Percentiles rank a stretch among this genome's conserved stretches.
Evolutionary conservation across 2,113 vertebrate genomes (phyloP).

Genomic region (Brevimyrus niger): DNA sequence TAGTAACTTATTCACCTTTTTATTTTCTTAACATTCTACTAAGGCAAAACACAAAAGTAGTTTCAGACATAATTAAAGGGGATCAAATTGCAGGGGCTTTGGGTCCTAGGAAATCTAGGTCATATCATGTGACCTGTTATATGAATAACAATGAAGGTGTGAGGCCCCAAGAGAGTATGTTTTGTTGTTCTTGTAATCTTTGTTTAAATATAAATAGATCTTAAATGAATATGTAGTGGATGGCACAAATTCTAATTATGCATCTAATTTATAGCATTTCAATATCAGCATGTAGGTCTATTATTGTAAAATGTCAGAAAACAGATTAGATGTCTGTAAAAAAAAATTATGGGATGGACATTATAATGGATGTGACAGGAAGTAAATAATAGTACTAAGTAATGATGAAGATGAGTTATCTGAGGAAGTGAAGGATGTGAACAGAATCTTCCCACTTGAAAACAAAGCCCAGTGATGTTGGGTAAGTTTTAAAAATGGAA

Average conservation of each 20-base stretch:
- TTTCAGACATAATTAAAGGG: neutral
- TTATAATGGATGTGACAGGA: neutral
- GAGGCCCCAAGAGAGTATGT: conserved; percentile 18
- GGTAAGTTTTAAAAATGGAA: neutral
- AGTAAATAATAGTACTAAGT: neutral
- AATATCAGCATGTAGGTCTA: neutral
- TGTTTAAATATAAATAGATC: conserved; percentile 14
- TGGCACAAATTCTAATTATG: neutral
- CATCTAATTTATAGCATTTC: neutral
- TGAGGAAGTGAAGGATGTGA: neutral
- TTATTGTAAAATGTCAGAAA: neutral
- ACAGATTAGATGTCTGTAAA: neutral
- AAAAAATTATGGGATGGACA: neutral
- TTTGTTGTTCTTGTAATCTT: conserved; percentile 20
- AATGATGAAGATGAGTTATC: neutral
- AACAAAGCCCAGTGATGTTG: neutral
- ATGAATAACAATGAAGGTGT: conserved; percentile 28
- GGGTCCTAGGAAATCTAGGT: conserved; percentile 31
- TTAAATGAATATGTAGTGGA: conserved; percentile 6
- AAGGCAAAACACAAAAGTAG: conserved; percentile 16
- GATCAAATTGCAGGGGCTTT: neutral
- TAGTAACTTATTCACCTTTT: neutral
- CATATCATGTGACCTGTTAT: conserved; percentile 29
- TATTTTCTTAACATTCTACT: conserved; percentile 17
- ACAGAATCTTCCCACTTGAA: neutral